phyloP scores from a whole-genome alignment of 2,113 vertebrate species.

The Trogon surrucura region DNA sequence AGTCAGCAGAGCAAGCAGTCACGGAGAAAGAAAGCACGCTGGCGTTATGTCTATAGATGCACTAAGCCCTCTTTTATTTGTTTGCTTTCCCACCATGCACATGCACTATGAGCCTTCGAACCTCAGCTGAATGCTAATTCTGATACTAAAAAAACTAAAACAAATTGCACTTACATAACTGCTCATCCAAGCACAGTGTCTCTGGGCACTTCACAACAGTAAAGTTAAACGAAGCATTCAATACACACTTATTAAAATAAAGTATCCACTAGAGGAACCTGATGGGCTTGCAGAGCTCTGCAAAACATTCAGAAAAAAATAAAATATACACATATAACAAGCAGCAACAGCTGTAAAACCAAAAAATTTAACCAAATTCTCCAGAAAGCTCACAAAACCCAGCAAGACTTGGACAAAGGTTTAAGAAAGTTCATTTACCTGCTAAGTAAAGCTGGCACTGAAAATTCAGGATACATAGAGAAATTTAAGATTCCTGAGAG shows the following conservation, averaged over 20 bases:
- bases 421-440: not conserved
- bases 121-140: slow-evolving; percentile 48
- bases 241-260: slow-evolving; percentile 72
- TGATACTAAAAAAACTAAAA: slow-evolving; percentile 24
- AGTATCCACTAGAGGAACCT: slow-evolving; percentile 58
- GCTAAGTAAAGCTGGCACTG: not conserved
- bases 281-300: slow-evolving; percentile 15
- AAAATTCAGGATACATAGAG: not conserved
- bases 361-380: not conserved
- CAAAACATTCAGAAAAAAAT: not conserved
- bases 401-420: not conserved
- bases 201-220: slow-evolving; percentile 64
- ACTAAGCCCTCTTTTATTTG: not conserved
- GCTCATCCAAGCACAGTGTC: slow-evolving; percentile 61
- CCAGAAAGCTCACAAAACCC: not conserved
- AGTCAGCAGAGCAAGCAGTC: not conserved
- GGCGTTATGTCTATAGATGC: not conserved
- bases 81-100: not conserved
- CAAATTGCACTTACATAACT: slow-evolving; percentile 60
- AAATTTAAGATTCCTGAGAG: not conserved
- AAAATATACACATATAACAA: not conserved
- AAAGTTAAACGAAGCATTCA: slow-evolving; percentile 73
- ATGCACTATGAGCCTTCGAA: not conserved
- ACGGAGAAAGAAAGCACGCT: not conserved
- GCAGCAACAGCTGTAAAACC: not conserved